A percentile compares a stretch with the other conserved stretches of the same genome.
These are phyloP conservation scores for Pelagia noctiluca DNA, from an alignment of 30 jellyfish, hydroid and myxozoan species.

Conservation along the genomic window DNA sequence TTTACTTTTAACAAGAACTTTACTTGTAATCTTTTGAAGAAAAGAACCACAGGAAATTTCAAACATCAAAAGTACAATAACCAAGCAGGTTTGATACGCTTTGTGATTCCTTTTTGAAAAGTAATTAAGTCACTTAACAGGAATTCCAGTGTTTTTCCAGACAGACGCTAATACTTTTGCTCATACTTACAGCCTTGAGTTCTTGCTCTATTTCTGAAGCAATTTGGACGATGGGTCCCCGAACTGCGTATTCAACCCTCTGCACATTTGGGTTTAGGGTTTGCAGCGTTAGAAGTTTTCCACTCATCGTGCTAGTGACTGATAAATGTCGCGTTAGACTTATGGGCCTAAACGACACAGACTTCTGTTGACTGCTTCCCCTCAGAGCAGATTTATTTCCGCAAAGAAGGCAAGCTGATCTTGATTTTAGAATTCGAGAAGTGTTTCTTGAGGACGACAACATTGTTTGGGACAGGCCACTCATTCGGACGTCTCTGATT, in stretches of 20 bases:
- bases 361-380: neutral
- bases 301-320: conserved; percentile 22
- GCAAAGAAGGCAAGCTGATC: neutral
- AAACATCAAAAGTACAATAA: no score
- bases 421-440: neutral
- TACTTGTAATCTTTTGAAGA: no score
- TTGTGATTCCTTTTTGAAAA: no score
- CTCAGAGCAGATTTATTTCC: neutral
- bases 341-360: neutral
- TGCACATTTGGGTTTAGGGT: conserved; percentile 76
- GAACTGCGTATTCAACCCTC: conserved; percentile 94
- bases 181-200: conserved; percentile 70
- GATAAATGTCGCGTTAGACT: neutral
- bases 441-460: neutral
- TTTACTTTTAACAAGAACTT: no score
- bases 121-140: no score
- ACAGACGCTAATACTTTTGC: no score
- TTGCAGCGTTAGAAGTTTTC: conserved; percentile 57
- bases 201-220: conserved; percentile 94
- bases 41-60: no score
- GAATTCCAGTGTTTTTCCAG: no score
- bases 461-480: neutral
- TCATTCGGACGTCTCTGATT: neutral
- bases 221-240: conserved; percentile 95
- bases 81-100: no score